Conservation (phyloP, 2,888 invertebrate species). For the Calameuta filiformis region DNA sequence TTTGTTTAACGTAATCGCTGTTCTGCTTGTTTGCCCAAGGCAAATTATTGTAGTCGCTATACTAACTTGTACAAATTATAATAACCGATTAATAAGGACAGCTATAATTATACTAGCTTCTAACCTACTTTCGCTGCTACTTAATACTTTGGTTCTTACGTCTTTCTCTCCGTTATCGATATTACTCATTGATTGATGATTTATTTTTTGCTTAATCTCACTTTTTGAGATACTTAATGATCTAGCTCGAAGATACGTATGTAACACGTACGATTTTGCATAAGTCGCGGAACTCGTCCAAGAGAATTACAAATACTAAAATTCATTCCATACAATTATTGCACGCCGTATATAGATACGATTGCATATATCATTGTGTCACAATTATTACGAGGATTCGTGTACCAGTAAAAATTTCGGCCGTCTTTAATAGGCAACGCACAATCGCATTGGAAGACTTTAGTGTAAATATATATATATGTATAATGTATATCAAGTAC, state of each 20-base stretch:
- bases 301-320: neutral
- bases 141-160: slow-evolving; percentile 53
- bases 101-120: neutral
- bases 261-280: neutral
- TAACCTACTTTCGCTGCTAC: slow-evolving; percentile 16
- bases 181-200: neutral
- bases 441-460: slow-evolving; percentile 26
- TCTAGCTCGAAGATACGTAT: neutral
- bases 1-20: neutral
- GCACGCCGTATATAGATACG: neutral
- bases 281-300: neutral
- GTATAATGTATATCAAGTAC: neutral
- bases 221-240: neutral
- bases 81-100: neutral
- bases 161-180: slow-evolving; percentile 11
- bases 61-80: neutral
- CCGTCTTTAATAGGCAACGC: neutral
- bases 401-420: neutral
- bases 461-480: slow-evolving; percentile 11
- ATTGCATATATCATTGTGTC: neutral
- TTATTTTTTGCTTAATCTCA: neutral
- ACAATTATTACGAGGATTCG: neutral
- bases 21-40: neutral
- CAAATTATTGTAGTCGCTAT: neutral
- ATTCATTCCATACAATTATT: neutral